Conservation (phyloP, 2,888 invertebrate species). For the Pseudoips prasinana region DNA sequence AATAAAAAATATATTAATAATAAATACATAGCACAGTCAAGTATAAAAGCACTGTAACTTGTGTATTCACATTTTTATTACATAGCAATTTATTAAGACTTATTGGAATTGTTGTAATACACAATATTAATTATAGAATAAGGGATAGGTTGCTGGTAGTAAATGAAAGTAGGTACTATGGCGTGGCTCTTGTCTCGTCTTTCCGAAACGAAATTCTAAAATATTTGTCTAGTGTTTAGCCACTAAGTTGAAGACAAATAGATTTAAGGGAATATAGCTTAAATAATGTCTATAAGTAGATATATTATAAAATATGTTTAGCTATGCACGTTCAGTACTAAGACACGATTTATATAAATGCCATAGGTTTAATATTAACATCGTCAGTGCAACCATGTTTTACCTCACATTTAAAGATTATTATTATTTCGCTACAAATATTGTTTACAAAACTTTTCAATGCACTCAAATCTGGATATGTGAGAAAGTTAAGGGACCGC, state of each 20-base stretch:
- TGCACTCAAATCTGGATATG: too few relatives aligned
- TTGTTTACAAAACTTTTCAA: too few relatives aligned
- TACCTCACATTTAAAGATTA: slow-evolving; percentile 6
- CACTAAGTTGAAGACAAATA: slow-evolving; percentile 52
- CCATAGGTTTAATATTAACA: slow-evolving; percentile 1
- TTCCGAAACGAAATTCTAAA: slow-evolving; percentile 79
- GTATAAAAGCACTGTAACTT: slow-evolving; percentile 41
- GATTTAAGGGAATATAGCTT: slow-evolving; percentile 33
- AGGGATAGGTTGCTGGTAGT: slow-evolving; percentile 41
- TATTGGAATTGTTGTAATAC: slow-evolving; percentile 2
- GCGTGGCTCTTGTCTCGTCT: slow-evolving; percentile 46
- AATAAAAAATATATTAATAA: slow-evolving; percentile 27
- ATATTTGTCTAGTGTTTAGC: slow-evolving; percentile 63
- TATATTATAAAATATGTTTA: slow-evolving; percentile 15
- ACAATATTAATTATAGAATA: slow-evolving; percentile 18
- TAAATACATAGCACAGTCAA: slow-evolving; percentile 28
- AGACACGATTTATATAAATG: slow-evolving; percentile 1
- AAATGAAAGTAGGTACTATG: slow-evolving; percentile 48
- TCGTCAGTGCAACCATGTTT: slow-evolving; percentile 5
- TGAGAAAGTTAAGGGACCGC: too few relatives aligned
- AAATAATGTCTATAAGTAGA: slow-evolving; percentile 20
- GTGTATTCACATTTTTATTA: slow-evolving; percentile 43
- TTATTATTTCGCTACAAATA: too few relatives aligned
- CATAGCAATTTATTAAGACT: slow-evolving; percentile 29
- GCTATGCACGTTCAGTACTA: slow-evolving; percentile 25